Conservation (phyloP, 2,888 invertebrate genomes). For the Megalurothrips usitatus region DNA sequence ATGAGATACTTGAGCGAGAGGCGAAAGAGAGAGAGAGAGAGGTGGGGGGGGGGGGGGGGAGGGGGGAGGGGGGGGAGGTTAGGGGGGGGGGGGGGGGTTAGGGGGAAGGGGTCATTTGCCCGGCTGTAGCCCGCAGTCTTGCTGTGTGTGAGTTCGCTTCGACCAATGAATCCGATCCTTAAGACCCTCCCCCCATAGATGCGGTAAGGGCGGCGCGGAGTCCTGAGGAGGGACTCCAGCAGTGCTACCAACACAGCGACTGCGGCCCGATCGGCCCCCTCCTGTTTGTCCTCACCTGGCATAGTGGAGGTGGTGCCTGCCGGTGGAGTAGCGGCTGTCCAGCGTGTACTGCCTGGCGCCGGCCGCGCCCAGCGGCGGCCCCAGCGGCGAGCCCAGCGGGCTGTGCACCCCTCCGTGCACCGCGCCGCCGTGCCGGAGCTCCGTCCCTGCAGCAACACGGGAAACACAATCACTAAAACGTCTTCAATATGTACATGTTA, state of each 20-base stretch:
- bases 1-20: constrained; percentile 5
- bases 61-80: not conserved
- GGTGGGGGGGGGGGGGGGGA: not conserved
- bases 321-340: constrained; percentile 1
- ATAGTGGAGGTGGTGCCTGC: not conserved
- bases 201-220: not conserved
- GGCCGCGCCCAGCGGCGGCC: not conserved
- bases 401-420: not conserved
- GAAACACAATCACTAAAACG: not conserved
- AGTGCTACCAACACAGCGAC: not conserved
- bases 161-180: not conserved
- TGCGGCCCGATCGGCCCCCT: no score
- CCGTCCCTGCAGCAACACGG: not conserved
- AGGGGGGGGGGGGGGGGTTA: not conserved
- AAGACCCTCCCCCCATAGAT: not conserved
- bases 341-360: not conserved
- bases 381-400: not conserved
- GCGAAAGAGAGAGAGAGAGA: no score
- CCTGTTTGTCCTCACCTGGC: not conserved
- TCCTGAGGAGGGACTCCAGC: not conserved
- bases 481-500: no score
- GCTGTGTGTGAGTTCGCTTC: not conserved
- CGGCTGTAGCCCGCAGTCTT: not conserved
- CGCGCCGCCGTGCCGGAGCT: not conserved
- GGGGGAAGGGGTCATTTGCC: constrained; percentile 1